Evolutionary conservation across 2,888 invertebrate genomes (phyloP).

Genomic region (Smittia aterrima): DNA sequence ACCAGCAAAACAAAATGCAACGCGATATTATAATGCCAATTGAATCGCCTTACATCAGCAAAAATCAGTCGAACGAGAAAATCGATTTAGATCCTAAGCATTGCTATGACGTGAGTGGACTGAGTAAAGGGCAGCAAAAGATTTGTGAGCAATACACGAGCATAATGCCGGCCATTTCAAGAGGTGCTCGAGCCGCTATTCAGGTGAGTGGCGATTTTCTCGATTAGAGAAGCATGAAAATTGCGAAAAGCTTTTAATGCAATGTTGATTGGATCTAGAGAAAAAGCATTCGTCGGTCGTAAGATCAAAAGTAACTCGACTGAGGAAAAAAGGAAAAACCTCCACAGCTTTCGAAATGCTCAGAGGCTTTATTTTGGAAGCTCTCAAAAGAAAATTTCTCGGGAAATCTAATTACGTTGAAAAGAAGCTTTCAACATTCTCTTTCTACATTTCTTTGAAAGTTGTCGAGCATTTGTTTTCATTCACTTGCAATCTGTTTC

Average conservation of each 20-base stretch:
- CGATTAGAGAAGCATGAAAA: not conserved
- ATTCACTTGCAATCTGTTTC: no score
- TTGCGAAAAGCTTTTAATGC: not conserved
- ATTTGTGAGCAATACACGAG: constrained; percentile 52
- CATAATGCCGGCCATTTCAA: constrained; percentile 54
- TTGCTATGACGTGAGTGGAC: constrained; percentile 51
- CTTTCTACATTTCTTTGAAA: no score
- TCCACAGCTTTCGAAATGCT: no score
- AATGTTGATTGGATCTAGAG: no score
- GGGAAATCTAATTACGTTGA: no score
- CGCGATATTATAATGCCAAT: constrained; percentile 29
- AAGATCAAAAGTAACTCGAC: no score
- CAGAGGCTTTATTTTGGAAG: no score
- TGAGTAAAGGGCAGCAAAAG: constrained; percentile 52
- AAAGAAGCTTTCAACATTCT: no score
- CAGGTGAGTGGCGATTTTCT: constrained; percentile 48
- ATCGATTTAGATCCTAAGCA: constrained; percentile 53
- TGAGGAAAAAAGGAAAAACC: no score
- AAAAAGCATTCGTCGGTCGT: no score
- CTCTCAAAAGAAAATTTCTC: no score
- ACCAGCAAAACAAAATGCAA: constrained; percentile 31
- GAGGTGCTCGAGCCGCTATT: constrained; percentile 53
- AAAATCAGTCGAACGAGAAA: constrained; percentile 46
- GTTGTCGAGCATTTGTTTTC: no score
- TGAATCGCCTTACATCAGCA: not conserved